phyloP scores from a whole-genome alignment of 1,140 invertebrate species.

The Rhagoletis pomonella region DNA sequence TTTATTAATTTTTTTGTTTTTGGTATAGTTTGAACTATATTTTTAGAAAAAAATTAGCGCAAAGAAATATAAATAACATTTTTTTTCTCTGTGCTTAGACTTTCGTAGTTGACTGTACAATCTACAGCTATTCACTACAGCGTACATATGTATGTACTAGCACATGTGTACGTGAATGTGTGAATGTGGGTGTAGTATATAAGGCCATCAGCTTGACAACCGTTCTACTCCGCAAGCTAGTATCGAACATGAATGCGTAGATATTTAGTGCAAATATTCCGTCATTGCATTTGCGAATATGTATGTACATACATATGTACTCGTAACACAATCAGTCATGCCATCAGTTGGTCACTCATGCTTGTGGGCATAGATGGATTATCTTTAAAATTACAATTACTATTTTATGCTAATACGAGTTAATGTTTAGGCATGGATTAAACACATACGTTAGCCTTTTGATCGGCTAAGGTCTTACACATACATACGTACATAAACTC shows the following conservation, averaged over 20 bases:
- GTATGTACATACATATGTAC: too few relatives aligned
- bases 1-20: too few relatives aligned
- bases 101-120: too few relatives aligned
- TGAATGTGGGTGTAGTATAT: neutral
- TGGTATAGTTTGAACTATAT: too few relatives aligned
- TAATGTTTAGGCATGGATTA: slow-evolving; percentile 1
- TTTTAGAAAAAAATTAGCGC: too few relatives aligned
- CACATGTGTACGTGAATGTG: neutral
- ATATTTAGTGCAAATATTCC: neutral
- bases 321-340: neutral
- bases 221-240: neutral
- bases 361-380: neutral
- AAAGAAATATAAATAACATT: too few relatives aligned
- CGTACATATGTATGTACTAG: neutral
- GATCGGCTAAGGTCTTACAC: neutral
- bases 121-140: too few relatives aligned
- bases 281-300: neutral
- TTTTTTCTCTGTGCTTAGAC: too few relatives aligned
- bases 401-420: slow-evolving; percentile 38
- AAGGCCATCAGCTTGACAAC: neutral
- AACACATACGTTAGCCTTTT: slow-evolving; percentile 17
- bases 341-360: neutral
- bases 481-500: neutral
- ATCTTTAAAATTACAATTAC: slow-evolving; percentile 44
- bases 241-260: neutral